Base-by-base conservation (phyloP, 2,888 invertebrate genomes). In the Drosophila putrida region DNA sequence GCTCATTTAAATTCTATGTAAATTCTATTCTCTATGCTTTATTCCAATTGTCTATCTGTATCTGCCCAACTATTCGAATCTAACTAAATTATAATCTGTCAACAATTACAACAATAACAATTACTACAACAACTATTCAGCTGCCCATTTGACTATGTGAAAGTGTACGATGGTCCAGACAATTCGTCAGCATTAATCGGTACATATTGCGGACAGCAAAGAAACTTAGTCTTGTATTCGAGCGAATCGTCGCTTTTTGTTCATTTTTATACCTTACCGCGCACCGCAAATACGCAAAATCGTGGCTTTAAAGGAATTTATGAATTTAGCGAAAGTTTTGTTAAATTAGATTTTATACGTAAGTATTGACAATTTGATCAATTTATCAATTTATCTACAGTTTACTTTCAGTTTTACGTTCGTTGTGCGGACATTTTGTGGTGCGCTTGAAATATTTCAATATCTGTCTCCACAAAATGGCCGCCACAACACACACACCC, bases 291-390 rank as follows among this genome's bases (percentile, higher is more conserved):
- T 93, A 96, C 97, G 87, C 98, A 98, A 94, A 98, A 99, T 94
- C 96, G 98, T 93, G 99, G 99, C 92, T 99, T 98, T 94, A 97
- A 97, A 94, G 98, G 98, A 92, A 97, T 98, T 93, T 99, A 97
- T 94, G 98, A 98, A 94, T 99, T 99, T 94, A 98, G 98, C 90
- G 97, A 98, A 93, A 96, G 97, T 94, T 99, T 98, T 94, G 99
- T 99, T 93, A 98, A 98, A 94, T 95, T 99, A 95, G 97, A 98
- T 97, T 93, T 95, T 95, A 93, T 93, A 92, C 93, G 93, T 93
- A 91, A 92, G 93, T 93, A 90, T 63, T 50, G 8, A 6, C 6
- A 33, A 33, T n/a, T 44, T 27, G 20, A 44, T 41, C 33, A 36
- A 39, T n/a, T 43, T 39, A 4, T 8, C 41, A 50, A 53, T 68